phyloP scores from a whole-genome alignment of 2,888 invertebrate species.

The Agrenia bidenticulata region DNA sequence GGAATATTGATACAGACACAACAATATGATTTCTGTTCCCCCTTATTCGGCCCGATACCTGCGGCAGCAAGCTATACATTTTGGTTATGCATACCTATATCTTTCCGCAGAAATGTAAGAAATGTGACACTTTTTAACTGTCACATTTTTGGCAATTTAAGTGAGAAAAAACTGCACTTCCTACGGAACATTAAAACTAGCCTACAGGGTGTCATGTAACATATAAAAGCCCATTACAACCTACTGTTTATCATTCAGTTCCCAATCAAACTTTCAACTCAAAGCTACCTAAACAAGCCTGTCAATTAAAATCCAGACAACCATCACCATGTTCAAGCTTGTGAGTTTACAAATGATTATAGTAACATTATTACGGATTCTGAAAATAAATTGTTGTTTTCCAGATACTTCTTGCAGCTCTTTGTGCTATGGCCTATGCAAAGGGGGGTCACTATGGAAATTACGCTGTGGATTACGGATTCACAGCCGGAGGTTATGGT shows the following conservation, averaged over 20 bases:
- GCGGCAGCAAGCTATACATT: not conserved
- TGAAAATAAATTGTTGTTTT: not conserved
- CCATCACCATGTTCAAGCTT: slow-evolving; percentile 8
- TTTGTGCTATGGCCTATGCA: not conserved
- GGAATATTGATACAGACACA: not conserved
- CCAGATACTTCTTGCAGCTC: not conserved
- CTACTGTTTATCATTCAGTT: slow-evolving; percentile 8
- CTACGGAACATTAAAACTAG: not conserved
- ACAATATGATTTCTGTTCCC: not conserved
- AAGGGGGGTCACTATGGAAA: slow-evolving; percentile 1
- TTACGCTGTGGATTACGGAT: slow-evolving; percentile 18
- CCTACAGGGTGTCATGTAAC: not conserved
- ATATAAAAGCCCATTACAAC: slow-evolving; percentile 10
- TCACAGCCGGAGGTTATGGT: slow-evolving; percentile 9
- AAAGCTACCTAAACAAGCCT: not conserved
- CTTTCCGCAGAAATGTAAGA: too few relatives aligned
- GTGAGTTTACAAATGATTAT: too few relatives aligned
- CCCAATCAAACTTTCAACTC: not conserved
- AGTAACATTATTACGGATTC: not conserved
- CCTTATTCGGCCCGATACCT: not conserved
- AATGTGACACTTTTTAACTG: too few relatives aligned
- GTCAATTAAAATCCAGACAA: too few relatives aligned
- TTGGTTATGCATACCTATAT: too few relatives aligned
- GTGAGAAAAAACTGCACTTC: slow-evolving; percentile 4
- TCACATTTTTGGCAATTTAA: too few relatives aligned